These are phyloP conservation scores for Eufriesea mexicana DNA, from an alignment of 1,140 invertebrate species.

Conservation along the genomic window DNA sequence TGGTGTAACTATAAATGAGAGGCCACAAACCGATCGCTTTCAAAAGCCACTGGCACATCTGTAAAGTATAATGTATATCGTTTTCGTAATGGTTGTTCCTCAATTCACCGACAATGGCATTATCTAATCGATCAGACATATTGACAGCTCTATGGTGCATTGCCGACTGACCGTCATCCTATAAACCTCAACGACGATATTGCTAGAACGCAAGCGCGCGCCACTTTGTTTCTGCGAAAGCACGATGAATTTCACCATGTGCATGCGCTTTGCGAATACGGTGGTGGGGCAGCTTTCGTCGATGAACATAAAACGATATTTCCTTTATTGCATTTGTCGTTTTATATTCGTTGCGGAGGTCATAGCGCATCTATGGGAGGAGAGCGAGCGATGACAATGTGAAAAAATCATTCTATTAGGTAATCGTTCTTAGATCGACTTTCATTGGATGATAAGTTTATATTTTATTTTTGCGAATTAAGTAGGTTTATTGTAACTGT, in stretches of 20 bases:
- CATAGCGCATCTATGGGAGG: too few species aligned
- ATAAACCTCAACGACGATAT: neutral
- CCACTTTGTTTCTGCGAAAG: neutral
- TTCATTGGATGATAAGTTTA: neutral
- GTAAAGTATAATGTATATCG: constrained; percentile 57
- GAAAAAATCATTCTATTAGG: neutral
- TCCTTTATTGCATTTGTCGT: neutral
- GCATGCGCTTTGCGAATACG: neutral
- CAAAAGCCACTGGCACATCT: constrained; percentile 62
- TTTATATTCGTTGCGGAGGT: neutral
- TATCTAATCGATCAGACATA: neutral
- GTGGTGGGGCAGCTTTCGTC: neutral
- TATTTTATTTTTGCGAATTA: too few species aligned
- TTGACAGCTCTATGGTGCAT: neutral
- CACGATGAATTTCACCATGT: neutral
- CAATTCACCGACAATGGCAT: too few species aligned
- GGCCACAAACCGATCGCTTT: constrained; percentile 68
- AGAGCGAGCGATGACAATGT: neutral
- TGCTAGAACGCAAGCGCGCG: constrained; percentile 28
- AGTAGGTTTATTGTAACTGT: too few species aligned
- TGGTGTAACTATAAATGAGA: neutral
- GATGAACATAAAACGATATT: neutral
- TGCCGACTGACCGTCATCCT: neutral
- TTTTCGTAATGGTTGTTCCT: constrained; percentile 13
- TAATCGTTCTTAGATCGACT: too few species aligned